These are phyloP conservation scores for Prionailurus viverrinus DNA, from an alignment of 2,113 vertebrate genomes.

Conservation along the genomic window DNA sequence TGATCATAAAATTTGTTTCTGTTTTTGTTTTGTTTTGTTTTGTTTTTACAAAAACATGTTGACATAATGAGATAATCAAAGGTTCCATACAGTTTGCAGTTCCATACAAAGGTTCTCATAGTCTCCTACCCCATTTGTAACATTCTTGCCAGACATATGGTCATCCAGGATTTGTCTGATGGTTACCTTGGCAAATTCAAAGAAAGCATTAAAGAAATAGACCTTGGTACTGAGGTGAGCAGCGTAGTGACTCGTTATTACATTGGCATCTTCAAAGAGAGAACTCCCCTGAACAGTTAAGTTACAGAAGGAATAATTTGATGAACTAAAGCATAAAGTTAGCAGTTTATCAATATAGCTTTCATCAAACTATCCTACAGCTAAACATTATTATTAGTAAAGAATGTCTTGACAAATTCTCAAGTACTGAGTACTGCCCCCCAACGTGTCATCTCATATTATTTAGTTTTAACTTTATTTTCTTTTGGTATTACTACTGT, in stretches of 20 bases:
- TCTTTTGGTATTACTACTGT: not conserved
- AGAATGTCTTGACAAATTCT: not conserved
- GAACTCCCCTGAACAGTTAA: constrained; percentile 24
- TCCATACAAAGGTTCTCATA: not conserved
- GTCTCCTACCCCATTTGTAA: not conserved
- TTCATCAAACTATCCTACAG: constrained; percentile 20
- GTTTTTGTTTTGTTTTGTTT: not conserved
- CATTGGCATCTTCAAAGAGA: not conserved
- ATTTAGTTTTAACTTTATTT: not conserved
- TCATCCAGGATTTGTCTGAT: constrained; percentile 31
- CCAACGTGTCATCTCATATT: not conserved
- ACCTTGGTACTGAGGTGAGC: not conserved
- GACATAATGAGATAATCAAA: constrained; percentile 40
- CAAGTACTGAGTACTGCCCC: not conserved
- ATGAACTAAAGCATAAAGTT: constrained; percentile 31
- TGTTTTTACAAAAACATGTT: constrained; percentile 47
- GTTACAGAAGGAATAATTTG: constrained; percentile 50
- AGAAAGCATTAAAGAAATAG: not conserved
- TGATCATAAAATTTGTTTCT: constrained; percentile 44
- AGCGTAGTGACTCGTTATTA: constrained; percentile 6
- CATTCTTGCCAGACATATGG: not conserved
- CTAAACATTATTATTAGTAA: constrained; percentile 9
- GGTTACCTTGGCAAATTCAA: constrained; percentile 57
- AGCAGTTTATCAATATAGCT: constrained; percentile 2
- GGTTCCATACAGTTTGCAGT: not conserved